Evolutionary conservation across 2,113 vertebrate genomes (phyloP), one percentile per base, ranked within the genome.

Genomic region (Brienomyrus longianalis): DNA sequence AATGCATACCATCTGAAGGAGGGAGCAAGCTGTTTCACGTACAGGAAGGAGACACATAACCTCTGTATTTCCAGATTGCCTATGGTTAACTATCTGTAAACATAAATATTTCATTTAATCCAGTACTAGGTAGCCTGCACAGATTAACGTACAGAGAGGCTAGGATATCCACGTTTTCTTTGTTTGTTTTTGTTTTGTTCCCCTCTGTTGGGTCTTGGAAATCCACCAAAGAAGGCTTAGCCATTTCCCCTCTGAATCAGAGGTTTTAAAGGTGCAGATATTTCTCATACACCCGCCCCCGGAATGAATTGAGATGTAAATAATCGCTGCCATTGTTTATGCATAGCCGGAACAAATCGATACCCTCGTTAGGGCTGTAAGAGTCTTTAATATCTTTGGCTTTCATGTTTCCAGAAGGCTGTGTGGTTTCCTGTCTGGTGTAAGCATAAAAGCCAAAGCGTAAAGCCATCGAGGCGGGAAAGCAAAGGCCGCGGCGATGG

Each of bases 361-460:
- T 94, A 93, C 90, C 91, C 92, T 94, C 94, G 94, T 95, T 94
- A 95, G 90, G 93, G 90, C 93, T 90, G 92, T 90, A 90, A 87
- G 92, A 94, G 17, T 43, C 35, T 80, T 80, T 80, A 80, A 80
- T 39, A 43, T 80, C 35, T 80, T 17, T 3, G 35, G 74, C 31
- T 80, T 80, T 80, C 35, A 80, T 80, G 74, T 6, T 43, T 80
- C 35, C 35, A 43, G 74, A 43, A 43, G 74, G 35, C 35, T 27
- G 62, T 31, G n/a, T 13, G 62, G 62, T 13, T 80, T 19, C 13
- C 35, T 19, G 74, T 8, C 74, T 19, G 74, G 35, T 19, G 74
- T 39, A 2, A 80, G 15, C 66, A 27, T 35, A 5, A 17, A 43
- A 39, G 15, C 70, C 27, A 5, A 17, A 35, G 13, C 31, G 70